phyloP scores from a whole-genome alignment of 2,113 vertebrate species.

The Rhinolophus sinicus region DNA sequence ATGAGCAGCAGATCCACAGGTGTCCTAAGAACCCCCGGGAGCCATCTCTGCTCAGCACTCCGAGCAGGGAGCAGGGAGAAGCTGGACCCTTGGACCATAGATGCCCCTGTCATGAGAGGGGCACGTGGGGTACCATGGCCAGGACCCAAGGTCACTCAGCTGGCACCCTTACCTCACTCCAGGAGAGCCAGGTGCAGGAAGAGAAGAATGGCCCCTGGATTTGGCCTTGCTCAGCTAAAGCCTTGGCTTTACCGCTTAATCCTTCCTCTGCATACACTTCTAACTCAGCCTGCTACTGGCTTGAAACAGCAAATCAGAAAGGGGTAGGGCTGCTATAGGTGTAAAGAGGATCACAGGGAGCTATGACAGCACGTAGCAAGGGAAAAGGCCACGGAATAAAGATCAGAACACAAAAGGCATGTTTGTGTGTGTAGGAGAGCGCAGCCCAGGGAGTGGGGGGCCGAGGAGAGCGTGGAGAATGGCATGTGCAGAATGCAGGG shows the following conservation, averaged over 20 bases:
- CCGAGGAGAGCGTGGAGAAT: accelerated
- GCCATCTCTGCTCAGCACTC: not conserved
- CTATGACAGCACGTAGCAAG: accelerated
- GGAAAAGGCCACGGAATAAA: not conserved
- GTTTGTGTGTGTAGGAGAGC: not conserved
- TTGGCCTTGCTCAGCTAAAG: not conserved
- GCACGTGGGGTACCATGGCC: not conserved
- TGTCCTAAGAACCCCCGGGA: not conserved
- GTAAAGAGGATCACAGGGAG: not conserved
- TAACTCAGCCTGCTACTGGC: not conserved
- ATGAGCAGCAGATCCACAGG: not conserved
- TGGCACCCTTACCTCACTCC: not conserved
- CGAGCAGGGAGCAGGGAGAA: not conserved
- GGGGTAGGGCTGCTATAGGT: accelerated
- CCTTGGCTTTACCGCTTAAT: not conserved
- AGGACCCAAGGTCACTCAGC: not conserved
- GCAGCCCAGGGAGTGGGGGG: not conserved
- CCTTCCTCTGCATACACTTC: not conserved
- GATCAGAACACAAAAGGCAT: not conserved
- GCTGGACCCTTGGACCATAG: not conserved
- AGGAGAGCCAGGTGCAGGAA: not conserved
- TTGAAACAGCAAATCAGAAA: not conserved
- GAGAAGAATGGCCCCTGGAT: not conserved
- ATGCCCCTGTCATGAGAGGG: not conserved
- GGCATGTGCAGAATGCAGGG: not conserved